phyloP scores from a whole-genome alignment of 2,888 invertebrate species.

The Acanthosepion lycidas region DNA sequence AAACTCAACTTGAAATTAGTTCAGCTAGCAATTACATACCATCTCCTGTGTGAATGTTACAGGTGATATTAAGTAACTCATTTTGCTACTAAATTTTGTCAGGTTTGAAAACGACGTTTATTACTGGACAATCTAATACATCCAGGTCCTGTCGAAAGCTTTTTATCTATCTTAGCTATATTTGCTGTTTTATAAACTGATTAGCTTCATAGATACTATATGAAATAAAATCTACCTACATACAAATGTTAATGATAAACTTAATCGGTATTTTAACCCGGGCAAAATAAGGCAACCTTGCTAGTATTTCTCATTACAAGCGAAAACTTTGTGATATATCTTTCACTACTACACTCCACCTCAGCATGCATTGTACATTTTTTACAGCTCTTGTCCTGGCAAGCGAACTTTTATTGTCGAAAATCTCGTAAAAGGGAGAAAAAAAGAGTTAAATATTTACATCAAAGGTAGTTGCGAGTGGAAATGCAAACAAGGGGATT shows the following conservation, averaged over 20 bases:
- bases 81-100: neutral
- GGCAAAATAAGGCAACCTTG: neutral
- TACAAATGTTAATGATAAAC: neutral
- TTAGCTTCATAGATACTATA: neutral
- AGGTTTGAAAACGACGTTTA: neutral
- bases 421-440: neutral
- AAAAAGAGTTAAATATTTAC: neutral
- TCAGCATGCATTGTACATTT: neutral
- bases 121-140: neutral
- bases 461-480: neutral
- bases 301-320: neutral
- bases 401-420: constrained; percentile 6
- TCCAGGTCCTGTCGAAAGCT: neutral
- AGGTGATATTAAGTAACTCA: neutral
- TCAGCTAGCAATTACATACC: no score
- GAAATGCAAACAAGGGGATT: neutral
- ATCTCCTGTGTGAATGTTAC: no score
- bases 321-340: neutral
- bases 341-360: neutral
- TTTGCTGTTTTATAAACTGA: neutral
- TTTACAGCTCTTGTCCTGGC: constrained; percentile 4
- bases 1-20: no score
- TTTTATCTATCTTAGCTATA: neutral
- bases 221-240: constrained; percentile 8
- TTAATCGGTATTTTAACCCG: neutral